A percentile compares a stretch with the other conserved stretches of the same genome.
Evolutionary conservation across 2,797 vertebrate species (phyloP).

Genomic region (Cetoscarus ocellatus): DNA sequence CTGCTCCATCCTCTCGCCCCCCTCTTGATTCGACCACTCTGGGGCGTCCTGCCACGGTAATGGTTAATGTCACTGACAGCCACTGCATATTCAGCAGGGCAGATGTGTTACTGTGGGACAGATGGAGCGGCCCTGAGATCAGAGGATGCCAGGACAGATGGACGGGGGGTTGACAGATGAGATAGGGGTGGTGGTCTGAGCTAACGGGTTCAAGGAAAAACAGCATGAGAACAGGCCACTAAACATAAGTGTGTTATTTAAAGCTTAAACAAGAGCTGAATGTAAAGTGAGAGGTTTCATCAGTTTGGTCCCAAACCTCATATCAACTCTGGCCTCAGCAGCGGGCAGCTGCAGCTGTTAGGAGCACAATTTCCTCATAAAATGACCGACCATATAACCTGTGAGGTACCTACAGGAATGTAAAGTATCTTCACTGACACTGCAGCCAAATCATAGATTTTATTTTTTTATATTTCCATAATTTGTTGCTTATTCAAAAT

Average conservation of each 20-base stretch:
- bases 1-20: neutral
- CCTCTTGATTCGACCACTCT: slow-evolving; percentile 1
- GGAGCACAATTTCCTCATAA: neutral
- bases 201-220: slow-evolving; percentile 25
- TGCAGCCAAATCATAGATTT: no score
- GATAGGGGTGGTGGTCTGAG: slow-evolving; percentile 3
- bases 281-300: neutral
- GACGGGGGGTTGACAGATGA: slow-evolving; percentile 27
- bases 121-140: neutral
- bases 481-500: no score
- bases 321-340: neutral
- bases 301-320: neutral
- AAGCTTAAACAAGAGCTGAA: neutral
- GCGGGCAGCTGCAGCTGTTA: slow-evolving; percentile 2
- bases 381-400: neutral
- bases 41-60: neutral
- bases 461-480: no score
- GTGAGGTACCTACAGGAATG: no score
- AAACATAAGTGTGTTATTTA: neutral
- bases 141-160: slow-evolving; percentile 11
- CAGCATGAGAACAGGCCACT: neutral
- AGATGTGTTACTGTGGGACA: slow-evolving; percentile 23
- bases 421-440: no score
- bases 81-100: slow-evolving; percentile 38
- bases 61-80: slow-evolving; percentile 31